Percentiles rank a stretch among this genome's conserved stretches.
Evolutionary conservation across 2,888 invertebrate species (phyloP).

Genomic region (Drosophila flavopinicola): DNA sequence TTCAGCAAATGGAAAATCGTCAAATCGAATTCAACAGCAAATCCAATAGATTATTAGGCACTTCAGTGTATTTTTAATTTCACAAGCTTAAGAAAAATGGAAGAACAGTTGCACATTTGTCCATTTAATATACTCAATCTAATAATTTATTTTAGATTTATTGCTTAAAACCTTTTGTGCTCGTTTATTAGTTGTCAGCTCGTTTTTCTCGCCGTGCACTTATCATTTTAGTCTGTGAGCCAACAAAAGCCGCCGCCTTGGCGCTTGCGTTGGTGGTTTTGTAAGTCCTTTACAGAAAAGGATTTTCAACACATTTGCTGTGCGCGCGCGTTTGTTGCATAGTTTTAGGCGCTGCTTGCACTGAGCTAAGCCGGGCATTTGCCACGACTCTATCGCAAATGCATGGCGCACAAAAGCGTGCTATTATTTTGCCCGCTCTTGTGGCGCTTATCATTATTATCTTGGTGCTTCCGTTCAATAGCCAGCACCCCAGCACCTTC

Average conservation of each 20-base stretch:
- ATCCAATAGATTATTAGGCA: no score
- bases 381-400: slow-evolving; percentile 24
- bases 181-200: no score
- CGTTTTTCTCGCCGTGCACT: not conserved
- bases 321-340: slow-evolving; percentile 54
- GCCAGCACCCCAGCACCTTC: slow-evolving; percentile 19
- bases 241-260: slow-evolving; percentile 24
- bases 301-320: slow-evolving; percentile 70
- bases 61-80: no score
- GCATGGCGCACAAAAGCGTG: slow-evolving; percentile 51
- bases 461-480: slow-evolving; percentile 64
- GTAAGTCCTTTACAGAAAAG: slow-evolving; percentile 69
- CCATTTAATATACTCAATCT: no score
- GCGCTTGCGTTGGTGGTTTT: slow-evolving; percentile 28
- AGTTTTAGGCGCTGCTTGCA: slow-evolving; percentile 71
- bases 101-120: no score
- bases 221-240: slow-evolving; percentile 25
- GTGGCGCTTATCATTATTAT: slow-evolving; percentile 57
- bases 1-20: no score
- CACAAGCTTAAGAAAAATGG: no score
- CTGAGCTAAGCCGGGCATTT: slow-evolving; percentile 49
- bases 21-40: no score
- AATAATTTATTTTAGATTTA: no score
- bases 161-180: no score
- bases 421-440: slow-evolving; percentile 46